Evolutionary conservation across 2,113 vertebrate genomes (phyloP), one percentile per base, ranked within the genome.

Genomic region (Cervus canadensis): DNA sequence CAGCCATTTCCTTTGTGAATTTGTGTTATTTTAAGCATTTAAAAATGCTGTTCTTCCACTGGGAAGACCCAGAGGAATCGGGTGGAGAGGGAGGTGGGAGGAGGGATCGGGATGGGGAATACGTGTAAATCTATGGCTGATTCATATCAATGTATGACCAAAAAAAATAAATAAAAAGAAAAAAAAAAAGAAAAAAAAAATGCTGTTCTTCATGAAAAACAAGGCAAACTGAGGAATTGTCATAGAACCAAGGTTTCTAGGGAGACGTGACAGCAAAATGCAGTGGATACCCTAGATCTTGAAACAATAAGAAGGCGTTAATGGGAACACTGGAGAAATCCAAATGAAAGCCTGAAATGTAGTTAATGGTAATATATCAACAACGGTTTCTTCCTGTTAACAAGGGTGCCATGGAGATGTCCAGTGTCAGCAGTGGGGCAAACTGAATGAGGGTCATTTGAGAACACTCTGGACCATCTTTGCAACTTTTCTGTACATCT

Each of bases 1-100:
- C 28, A 91, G 50, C 30, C 10, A 15, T 62, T 95, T 91, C 81
- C 26, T 93, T 23, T 64, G 48, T 83, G 81, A 83, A 16, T 15
- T 9, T 76, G 8, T 30, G n/a, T 86, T 89, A 30, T 26, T 93
- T 60, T 62, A 40, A 74, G 28, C 23, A 78, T 64, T 92, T 82
- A 26, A 71, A 87, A 87, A 82, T 12, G 25, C 13, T 84, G 43
- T 74, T 91, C n/a, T 91, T 43, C 23, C 36, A 36, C 36, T 36
- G 36, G 36, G 36, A 36, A 36, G 36, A 36, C 36, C 36, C 36
- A 36, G 36, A 36, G 36, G 36, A 36, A 36, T 36, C 36, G 36
- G 36, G 36, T 36, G 36, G 36, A 36, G 36, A 36, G 36, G 36
- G 36, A 36, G 36, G 36, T 36, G 36, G 36, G 36, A 36, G 36